Evolutionary conservation across 2,888 invertebrate genomes (phyloP), one percentile per base, ranked within the genome.

Genomic region (Latheticus oryzae): DNA sequence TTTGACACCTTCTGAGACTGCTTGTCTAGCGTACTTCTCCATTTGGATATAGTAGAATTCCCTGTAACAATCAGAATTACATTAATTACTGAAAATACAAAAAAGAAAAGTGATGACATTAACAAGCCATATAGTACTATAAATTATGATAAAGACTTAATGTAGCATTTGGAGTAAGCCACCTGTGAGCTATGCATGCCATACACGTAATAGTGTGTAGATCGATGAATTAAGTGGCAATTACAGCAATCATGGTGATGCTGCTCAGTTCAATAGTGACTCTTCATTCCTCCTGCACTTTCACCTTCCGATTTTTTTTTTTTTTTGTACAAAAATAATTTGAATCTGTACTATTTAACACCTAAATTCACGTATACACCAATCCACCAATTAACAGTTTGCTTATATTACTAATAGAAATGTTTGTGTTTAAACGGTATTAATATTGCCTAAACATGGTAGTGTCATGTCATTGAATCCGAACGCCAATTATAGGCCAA

Each of bases 41-140:
- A 99, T 99, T 84, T 99, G 99, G 78, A 99, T 99, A 84, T 99
- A 99, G 87, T 96, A 99, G 85, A 99, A 99, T 85, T 99, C 99
- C 82, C 99, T 99, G 88, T 40, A 84, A 84, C 69, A 65, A 71
- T 5, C 13, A 15, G 32, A 5, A 1, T 40, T 15, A 26, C 16
- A 13, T 42, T 42, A 24, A 21, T 21, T 7, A 4, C 12, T 30
- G 30, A 8, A 33, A 33, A 5, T 19, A 19, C 3, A 19, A 19
- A n/a, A 28, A 28, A 28, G 5, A 19, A 5, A 19, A 19, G 21
- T 19, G 21, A 19, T 19, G 21, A 19, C 21, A 19, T 19, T 19
- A n/a, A n/a, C n/a, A n/a, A n/a, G n/a, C n/a, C n/a, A n/a, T n/a
- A n/a, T n/a, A n/a, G n/a, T n/a, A n/a, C 21, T 19, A 5, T 3